A percentile compares a stretch with the other conserved stretches of the same genome.
These are phyloP conservation scores for Blastomussa wellsi DNA, from an alignment of 92 coral and sea anemone species.

Conservation along the genomic window DNA sequence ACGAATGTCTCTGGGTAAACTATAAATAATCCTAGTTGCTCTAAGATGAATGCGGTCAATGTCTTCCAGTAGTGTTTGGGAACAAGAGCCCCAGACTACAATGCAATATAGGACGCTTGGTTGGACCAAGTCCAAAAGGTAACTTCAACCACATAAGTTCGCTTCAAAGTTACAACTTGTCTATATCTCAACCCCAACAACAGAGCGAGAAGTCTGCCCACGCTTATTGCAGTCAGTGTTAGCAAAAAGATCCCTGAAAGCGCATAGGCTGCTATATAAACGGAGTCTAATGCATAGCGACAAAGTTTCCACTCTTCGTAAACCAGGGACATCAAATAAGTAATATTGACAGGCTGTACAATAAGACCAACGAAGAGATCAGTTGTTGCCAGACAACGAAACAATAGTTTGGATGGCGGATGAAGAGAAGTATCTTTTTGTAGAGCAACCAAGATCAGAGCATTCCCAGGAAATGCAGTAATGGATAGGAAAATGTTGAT, in stretches of 20 bases:
- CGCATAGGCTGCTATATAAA: background rate
- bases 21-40: too few species aligned
- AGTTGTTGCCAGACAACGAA: background rate
- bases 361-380: conserved; percentile 12
- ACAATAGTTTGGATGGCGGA: conserved; percentile 15
- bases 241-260: background rate
- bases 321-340: conserved; percentile 1
- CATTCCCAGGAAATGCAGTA: background rate
- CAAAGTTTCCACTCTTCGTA: background rate
- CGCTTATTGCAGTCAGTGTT: conserved; percentile 5
- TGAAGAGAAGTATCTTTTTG: background rate
- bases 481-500: background rate
- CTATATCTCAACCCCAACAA: background rate
- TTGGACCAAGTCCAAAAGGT: background rate
- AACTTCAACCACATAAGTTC: background rate
- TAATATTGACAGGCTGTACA: background rate
- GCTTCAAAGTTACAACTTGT: conserved; percentile 13
- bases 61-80: too few species aligned
- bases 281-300: background rate
- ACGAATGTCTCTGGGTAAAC: too few species aligned
- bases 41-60: too few species aligned
- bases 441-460: conserved; percentile 1
- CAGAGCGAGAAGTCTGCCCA: conserved; percentile 19
- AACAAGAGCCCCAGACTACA: too few species aligned
- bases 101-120: too few species aligned